Evolutionary conservation across 2,113 vertebrate species (phyloP).

Genomic region (Malurus elegans): DNA sequence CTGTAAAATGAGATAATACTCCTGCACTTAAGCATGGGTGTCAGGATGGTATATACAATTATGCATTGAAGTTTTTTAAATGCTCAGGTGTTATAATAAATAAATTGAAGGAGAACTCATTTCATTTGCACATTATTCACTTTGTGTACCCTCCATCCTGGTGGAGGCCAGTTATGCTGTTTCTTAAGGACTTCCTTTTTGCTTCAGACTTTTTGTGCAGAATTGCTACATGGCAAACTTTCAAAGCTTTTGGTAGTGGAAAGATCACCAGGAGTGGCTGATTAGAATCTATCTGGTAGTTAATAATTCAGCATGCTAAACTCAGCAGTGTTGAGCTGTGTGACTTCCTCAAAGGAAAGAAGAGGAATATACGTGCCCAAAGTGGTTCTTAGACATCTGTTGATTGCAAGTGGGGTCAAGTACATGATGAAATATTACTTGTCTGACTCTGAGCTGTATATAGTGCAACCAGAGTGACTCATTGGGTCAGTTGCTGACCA

Average conservation of each 20-base stretch:
- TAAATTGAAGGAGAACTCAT: neutral
- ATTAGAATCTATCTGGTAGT: neutral
- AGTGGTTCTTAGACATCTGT: neutral
- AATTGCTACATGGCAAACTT: neutral
- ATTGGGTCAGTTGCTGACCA: neutral
- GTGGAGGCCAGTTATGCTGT: neutral
- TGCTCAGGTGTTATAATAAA: neutral
- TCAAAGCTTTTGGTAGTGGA: neutral
- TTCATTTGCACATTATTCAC: neutral
- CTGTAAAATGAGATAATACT: neutral
- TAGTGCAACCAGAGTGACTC: neutral
- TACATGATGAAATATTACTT: neutral
- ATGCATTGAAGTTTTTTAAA: neutral
- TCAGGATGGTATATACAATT: neutral
- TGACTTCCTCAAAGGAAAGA: neutral
- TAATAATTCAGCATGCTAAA: neutral
- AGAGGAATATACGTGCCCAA: neutral
- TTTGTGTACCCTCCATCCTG: neutral
- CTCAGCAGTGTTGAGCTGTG: neutral
- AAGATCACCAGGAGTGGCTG: neutral
- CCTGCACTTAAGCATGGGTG: neutral
- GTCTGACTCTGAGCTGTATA: neutral
- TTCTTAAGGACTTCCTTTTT: neutral
- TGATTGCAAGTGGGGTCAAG: neutral
- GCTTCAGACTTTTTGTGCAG: neutral